Percentiles rank a stretch among this genome's conserved stretches.
phyloP scores from a whole-genome alignment of 2,888 invertebrate genomes.

The Limnephilus rhombicus region DNA sequence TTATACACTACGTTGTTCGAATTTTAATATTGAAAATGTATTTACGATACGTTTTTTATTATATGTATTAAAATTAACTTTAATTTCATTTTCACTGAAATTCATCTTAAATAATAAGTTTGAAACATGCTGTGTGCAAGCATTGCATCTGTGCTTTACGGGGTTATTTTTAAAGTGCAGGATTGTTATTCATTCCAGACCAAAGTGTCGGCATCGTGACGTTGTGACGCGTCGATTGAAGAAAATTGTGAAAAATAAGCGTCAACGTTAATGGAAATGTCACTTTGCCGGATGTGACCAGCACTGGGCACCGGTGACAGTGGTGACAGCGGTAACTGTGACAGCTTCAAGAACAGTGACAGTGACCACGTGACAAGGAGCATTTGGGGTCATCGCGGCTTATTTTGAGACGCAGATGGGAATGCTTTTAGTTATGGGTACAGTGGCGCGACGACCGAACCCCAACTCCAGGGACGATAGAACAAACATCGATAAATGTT shows the following conservation, averaged over 20 bases:
- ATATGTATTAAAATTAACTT: no score
- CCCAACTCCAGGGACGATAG: neutral
- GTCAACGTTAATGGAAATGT: conserved; percentile 39
- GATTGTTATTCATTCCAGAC: neutral
- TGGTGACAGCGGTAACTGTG: neutral
- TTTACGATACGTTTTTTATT: no score
- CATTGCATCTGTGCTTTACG: no score
- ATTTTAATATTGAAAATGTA: no score
- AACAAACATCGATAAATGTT: no score
- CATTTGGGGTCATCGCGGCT: conserved; percentile 37
- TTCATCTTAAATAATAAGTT: no score
- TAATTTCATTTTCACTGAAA: no score
- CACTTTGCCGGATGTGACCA: conserved; percentile 41
- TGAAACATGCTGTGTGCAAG: no score
- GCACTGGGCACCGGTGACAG: neutral
- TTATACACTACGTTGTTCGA: no score
- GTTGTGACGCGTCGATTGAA: neutral
- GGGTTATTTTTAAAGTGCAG: neutral
- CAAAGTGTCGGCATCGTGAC: no score
- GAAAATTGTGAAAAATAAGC: conserved; percentile 37
- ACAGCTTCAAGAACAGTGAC: neutral
- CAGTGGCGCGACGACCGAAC: neutral
- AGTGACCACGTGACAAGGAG: neutral
- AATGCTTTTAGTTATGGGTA: conserved; percentile 32
- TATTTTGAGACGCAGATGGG: conserved; percentile 41